Conservation (phyloP, 2,113 vertebrate genomes). For the Sphyrna mokarran region DNA sequence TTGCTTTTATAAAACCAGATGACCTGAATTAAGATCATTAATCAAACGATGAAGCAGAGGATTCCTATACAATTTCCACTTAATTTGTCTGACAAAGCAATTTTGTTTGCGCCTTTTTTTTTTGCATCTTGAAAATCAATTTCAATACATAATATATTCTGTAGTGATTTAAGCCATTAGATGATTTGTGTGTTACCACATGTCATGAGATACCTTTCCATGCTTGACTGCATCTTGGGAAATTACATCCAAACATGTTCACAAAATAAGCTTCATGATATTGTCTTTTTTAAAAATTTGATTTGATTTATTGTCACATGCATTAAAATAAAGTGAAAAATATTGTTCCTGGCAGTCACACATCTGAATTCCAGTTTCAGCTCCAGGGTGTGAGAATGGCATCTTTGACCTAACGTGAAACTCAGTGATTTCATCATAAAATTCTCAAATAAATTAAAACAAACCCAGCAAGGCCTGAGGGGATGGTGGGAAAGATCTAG, state of each 20-base stretch:
- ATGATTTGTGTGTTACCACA: background rate
- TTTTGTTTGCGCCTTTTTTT: background rate
- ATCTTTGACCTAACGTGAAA: background rate
- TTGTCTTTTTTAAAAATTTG: background rate
- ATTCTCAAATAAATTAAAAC: background rate
- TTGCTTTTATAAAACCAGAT: background rate
- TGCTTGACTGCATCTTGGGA: background rate
- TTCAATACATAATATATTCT: background rate
- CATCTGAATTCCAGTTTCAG: background rate
- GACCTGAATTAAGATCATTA: background rate
- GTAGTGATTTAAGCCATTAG: background rate
- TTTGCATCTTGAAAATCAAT: background rate
- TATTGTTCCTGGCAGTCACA: background rate
- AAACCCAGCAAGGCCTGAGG: background rate
- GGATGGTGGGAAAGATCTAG: background rate
- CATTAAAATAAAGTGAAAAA: too few relatives aligned
- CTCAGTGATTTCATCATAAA: background rate
- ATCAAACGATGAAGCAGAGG: background rate
- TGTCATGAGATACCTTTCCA: background rate
- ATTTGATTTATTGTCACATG: too few relatives aligned
- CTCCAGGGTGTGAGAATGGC: background rate
- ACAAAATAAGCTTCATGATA: background rate
- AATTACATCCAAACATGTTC: background rate
- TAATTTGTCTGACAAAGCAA: background rate
- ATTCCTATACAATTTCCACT: background rate